Evolutionary conservation across 2,888 invertebrate species (phyloP), one percentile per base, ranked within the genome.

Genomic region (Aquatica leii): DNA sequence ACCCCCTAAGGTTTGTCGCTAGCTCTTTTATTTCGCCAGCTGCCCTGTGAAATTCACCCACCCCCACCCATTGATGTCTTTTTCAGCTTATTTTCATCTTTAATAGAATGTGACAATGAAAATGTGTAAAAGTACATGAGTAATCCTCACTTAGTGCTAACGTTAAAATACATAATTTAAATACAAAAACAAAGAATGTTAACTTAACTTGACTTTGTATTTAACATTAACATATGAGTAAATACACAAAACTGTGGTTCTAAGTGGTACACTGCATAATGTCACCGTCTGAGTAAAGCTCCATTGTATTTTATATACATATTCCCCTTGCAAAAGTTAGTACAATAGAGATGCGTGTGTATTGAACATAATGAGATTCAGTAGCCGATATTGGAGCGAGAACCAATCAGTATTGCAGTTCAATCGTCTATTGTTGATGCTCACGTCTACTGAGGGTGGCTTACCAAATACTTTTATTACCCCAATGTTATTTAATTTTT

Each of bases 11-110:
- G 79, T 78, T 79, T 76, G 78, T 79, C 79, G 77, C 78, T 73
- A 70, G 78, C 74, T 79, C 81, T 80, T 81, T 81, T 81, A 81
- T 82, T 79, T 75, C 73, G 78, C 76, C 82, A 82, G 82, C 82
- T 82, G 82, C 80, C 80, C 78, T 79, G 77, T 77, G 76, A 77
- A 79, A 78, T 74, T 71, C 74, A 77, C 79, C 80, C 79, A 77
- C 81, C 80, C 80, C 80, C 76, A 77, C 78, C 77, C 70, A 74
- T 73, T 74, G 71, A 74, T 73, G 72, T 71, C 78, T 76, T 78
- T 80, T 81, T 79, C 80, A 78, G 79, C 78, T 78, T 77, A 79
- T 80, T 81, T 81, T 56, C 21, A 35, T 57, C 35, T 20, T 43
- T 8, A 20, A 41, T 52, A 65, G 63, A 65, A 61, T 65, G 57